Percentiles rank a stretch among this genome's conserved stretches.
These are phyloP conservation scores for Rhadinocentrus ornatus DNA, from an alignment of 2,797 vertebrate species.

Conservation along the genomic window DNA sequence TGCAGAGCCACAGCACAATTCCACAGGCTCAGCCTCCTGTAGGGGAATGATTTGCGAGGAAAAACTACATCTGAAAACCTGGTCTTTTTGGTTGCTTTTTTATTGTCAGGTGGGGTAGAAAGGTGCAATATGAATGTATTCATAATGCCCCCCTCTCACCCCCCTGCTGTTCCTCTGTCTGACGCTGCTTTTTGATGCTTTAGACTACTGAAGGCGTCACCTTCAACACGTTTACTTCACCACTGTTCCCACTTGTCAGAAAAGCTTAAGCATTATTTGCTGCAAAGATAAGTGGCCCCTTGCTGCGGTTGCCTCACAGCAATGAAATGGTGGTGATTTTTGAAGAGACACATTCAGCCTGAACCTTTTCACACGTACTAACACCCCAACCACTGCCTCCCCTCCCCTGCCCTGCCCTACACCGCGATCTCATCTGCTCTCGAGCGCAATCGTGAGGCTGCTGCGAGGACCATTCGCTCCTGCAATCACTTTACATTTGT, in stretches of 20 bases:
- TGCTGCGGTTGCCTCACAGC: conserved; percentile 59
- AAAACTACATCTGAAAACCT: neutral
- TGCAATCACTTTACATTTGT: conserved; percentile 82
- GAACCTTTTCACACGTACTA: neutral
- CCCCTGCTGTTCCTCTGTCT: conserved; percentile 44
- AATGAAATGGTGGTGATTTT: conserved; percentile 65
- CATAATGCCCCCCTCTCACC: neutral
- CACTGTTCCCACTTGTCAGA: conserved; percentile 64
- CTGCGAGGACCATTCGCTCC: conserved; percentile 62
- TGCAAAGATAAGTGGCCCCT: conserved; percentile 64
- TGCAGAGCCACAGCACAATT: conserved; percentile 41
- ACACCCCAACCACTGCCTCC: neutral
- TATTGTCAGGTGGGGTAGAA: no score
- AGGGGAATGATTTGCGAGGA: conserved; percentile 12
- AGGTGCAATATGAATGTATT: neutral
- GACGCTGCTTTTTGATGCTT: conserved; percentile 51
- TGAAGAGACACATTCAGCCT: conserved; percentile 39
- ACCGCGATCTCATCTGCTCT: conserved; percentile 63
- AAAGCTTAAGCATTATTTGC: conserved; percentile 61
- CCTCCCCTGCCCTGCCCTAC: neutral
- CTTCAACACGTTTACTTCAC: conserved; percentile 67
- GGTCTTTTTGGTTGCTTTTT: neutral
- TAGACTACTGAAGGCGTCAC: conserved; percentile 61
- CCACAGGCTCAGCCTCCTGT: conserved; percentile 17
- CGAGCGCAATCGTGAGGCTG: conserved; percentile 58